A percentile compares a stretch with the other conserved stretches of the same genome.
These are phyloP conservation scores for Hemithea aestivaria DNA, from an alignment of 2,888 invertebrate genomes.

Conservation along the genomic window DNA sequence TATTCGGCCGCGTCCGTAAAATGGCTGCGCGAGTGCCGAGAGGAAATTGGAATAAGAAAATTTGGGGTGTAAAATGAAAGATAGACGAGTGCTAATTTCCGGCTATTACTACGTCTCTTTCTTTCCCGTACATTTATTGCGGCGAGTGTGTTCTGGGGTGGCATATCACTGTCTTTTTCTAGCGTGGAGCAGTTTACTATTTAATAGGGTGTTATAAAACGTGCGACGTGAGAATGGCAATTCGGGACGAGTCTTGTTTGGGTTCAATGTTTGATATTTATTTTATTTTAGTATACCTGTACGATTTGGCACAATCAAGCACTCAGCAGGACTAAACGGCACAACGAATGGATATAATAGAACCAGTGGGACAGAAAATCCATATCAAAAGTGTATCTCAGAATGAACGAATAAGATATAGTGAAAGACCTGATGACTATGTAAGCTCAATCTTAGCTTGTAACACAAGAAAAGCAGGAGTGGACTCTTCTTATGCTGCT, in stretches of 20 bases:
- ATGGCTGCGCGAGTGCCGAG: slow-evolving; percentile 59
- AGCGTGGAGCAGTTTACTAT: slow-evolving; percentile 50
- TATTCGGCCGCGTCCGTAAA: slow-evolving; percentile 48
- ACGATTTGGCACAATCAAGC: too few relatives aligned
- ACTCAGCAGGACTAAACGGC: too few relatives aligned
- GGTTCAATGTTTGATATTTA: slow-evolving; percentile 26
- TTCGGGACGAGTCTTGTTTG: slow-evolving; percentile 20
- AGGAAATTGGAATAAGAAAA: slow-evolving; percentile 88
- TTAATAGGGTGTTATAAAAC: slow-evolving; percentile 46
- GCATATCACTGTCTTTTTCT: slow-evolving; percentile 67
- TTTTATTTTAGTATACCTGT: too few relatives aligned
- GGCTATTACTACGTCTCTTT: slow-evolving; percentile 79
- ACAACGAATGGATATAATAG: too few relatives aligned
- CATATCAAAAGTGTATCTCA: too few relatives aligned
- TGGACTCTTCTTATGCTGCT: too few relatives aligned
- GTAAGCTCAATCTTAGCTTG: too few relatives aligned
- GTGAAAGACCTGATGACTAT: too few relatives aligned
- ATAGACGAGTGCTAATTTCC: slow-evolving; percentile 87
- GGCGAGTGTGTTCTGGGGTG: slow-evolving; percentile 54
- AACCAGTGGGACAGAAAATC: too few relatives aligned
- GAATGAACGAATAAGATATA: too few relatives aligned
- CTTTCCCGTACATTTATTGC: slow-evolving; percentile 76
- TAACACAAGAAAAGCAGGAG: too few relatives aligned
- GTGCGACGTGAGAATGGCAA: slow-evolving; percentile 27
- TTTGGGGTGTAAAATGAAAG: slow-evolving; percentile 88